Evolutionary conservation across 2,113 vertebrate species (phyloP), one percentile per base, ranked within the genome.

Genomic region (Girardinichthys multiradiatus): DNA sequence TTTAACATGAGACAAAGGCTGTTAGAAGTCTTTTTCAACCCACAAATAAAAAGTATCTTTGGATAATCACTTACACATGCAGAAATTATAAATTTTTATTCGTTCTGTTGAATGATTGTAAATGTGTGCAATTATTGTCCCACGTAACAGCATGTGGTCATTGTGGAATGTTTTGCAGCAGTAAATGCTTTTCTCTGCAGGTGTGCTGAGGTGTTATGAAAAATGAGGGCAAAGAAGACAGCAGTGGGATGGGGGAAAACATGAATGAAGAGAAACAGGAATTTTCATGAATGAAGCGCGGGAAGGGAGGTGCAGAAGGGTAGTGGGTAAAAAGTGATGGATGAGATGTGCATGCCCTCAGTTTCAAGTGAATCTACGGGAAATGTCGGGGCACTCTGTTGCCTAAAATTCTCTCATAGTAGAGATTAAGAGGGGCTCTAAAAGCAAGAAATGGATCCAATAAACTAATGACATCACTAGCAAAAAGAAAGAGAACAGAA

Each of bases 351-450:
- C 73, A 14, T 64, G 88, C 64, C 84, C 86, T 85, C 79, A 26
- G 81, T 79, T 86, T 70, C 86, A 77, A 84, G 77, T 83, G 86
- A 83, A 86, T 83, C 87, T 82, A 87, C 26, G 14, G 65, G 80
- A 85, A 86, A 70, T 60, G 70, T 77, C 81, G 77, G 83, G 83
- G 76, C 79, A 65, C 45, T 60, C 29, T 33, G 71, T 73, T 81
- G 83, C 87, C 82, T 81, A 74, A 83, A 84, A 83, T 88, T 74
- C 76, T 72, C 81, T 58, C 24, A 74, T 79, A 72, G 86, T 77
- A 75, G 77, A 85, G 73, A 80, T 70, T 68, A 26, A 45, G 65
- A 74, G 31, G 35, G 45, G 73, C 72, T 58, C 31, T 78, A 70
- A 74, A 80, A 79, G 45, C 13, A 59, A 73, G 33, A 1, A 4